A percentile compares a stretch with the other conserved stretches of the same genome.
phyloP scores from a whole-genome alignment of 2,797 vertebrate species.

The Lithobates sylvaticus region DNA sequence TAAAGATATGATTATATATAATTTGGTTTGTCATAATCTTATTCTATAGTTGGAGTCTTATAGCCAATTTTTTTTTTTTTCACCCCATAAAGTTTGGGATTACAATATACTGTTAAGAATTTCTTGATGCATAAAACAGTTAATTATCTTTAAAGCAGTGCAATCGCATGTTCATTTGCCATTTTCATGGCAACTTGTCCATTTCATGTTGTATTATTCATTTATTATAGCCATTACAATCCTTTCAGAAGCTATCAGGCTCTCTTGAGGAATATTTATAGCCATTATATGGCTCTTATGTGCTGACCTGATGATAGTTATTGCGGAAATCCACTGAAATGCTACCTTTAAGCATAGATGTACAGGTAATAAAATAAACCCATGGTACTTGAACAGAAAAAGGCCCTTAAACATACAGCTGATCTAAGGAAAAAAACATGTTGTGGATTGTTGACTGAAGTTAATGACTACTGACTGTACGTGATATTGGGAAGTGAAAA shows the following conservation, averaged over 20 bases:
- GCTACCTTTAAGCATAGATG: constrained; percentile 75
- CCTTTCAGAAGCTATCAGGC: constrained; percentile 78
- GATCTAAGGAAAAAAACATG: constrained; percentile 7
- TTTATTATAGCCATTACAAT: constrained; percentile 82
- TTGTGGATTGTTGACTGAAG: background rate
- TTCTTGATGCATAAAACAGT: constrained; percentile 76
- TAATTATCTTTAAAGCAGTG: constrained; percentile 75
- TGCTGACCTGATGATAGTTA: constrained; percentile 80
- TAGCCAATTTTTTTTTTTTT: constrained; percentile 50
- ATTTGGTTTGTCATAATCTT: constrained; percentile 44
- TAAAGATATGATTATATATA: constrained; percentile 26
- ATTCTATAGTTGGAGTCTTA: constrained; percentile 61
- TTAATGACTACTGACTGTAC: background rate
- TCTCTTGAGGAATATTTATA: constrained; percentile 83
- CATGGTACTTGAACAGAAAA: constrained; percentile 61
- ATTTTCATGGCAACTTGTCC: constrained; percentile 80
- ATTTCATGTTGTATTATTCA: constrained; percentile 83
- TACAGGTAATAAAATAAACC: constrained; percentile 76
- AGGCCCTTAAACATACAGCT: background rate
- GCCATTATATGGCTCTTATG: constrained; percentile 80
- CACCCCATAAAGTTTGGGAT: constrained; percentile 67
- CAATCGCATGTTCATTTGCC: constrained; percentile 77
- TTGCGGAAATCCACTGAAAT: constrained; percentile 78
- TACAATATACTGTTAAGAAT: constrained; percentile 70
- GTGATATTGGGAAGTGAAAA: background rate